Percentiles rank a stretch among this genome's conserved stretches.
Conservation (phyloP, 2,797 vertebrate species). For the Oreortyx pictus region DNA sequence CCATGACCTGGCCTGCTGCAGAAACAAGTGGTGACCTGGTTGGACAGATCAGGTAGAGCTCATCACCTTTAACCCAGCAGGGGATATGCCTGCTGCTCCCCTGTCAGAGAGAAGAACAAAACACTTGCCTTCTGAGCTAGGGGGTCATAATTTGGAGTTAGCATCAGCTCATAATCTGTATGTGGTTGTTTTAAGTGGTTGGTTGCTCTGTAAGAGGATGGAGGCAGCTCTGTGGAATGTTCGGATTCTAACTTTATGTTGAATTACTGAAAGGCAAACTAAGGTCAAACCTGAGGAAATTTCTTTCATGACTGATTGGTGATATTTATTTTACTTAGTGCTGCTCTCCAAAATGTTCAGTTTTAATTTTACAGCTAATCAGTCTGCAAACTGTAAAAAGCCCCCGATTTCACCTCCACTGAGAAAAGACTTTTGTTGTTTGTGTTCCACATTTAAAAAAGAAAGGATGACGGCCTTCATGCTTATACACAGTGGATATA, state of each 20-base stretch:
- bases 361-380: neutral
- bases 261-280: neutral
- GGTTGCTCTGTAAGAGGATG: neutral
- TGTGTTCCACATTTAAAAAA: neutral
- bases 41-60: neutral
- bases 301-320: neutral
- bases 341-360: neutral
- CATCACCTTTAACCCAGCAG: neutral
- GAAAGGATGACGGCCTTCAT: neutral
- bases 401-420: neutral
- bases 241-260: neutral
- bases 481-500: neutral
- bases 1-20: neutral
- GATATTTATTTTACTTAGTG: neutral
- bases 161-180: neutral
- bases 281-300: conserved; percentile 5
- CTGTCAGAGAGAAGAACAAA: neutral
- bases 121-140: neutral
- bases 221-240: neutral
- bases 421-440: neutral
- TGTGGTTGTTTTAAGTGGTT: neutral
- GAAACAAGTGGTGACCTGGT: neutral
- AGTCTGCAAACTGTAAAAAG: neutral
- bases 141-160: neutral
- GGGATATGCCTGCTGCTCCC: neutral